phyloP scores from a whole-genome alignment of 1,140 invertebrate species.

The Formica selysi region DNA sequence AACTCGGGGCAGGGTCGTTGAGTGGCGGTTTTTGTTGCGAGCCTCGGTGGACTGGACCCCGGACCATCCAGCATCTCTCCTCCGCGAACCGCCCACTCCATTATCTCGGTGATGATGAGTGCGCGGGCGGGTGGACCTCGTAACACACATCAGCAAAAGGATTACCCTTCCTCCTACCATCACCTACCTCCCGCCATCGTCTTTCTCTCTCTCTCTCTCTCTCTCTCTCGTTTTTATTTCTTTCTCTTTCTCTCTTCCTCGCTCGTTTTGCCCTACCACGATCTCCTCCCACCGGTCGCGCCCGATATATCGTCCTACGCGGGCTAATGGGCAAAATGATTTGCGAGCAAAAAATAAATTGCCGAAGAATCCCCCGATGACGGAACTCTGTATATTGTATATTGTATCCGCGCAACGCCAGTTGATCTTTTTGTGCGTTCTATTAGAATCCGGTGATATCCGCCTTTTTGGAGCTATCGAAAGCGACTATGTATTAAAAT shows the following conservation, averaged over 20 bases:
- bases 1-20: slow-evolving; percentile 79
- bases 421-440: slow-evolving; percentile 21
- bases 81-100: slow-evolving; percentile 85
- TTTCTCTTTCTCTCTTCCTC: slow-evolving; percentile 14
- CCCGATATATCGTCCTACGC: slow-evolving; percentile 71
- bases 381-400: slow-evolving; percentile 65
- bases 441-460: slow-evolving; percentile 26
- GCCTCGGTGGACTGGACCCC: slow-evolving; percentile 76
- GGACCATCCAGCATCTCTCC: slow-evolving; percentile 80
- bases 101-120: slow-evolving; percentile 86
- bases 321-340: slow-evolving; percentile 84
- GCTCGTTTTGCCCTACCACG: slow-evolving; percentile 57
- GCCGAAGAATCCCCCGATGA: slow-evolving; percentile 72
- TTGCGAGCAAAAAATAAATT: slow-evolving; percentile 83
- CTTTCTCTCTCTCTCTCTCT: slow-evolving; percentile 7
- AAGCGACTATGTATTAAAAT: slow-evolving; percentile 45
- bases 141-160: slow-evolving; percentile 83
- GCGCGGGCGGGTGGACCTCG: slow-evolving; percentile 83
- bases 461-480: neutral
- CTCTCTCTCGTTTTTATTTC: neutral
- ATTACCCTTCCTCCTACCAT: slow-evolving; percentile 79
- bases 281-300: slow-evolving; percentile 67
- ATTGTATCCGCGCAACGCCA: slow-evolving; percentile 32
- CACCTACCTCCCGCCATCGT: slow-evolving; percentile 59
- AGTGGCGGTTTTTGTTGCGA: slow-evolving; percentile 83